These are phyloP conservation scores for Dascyllus trimaculatus DNA, from an alignment of 2,113 vertebrate species.

Conservation along the genomic window DNA sequence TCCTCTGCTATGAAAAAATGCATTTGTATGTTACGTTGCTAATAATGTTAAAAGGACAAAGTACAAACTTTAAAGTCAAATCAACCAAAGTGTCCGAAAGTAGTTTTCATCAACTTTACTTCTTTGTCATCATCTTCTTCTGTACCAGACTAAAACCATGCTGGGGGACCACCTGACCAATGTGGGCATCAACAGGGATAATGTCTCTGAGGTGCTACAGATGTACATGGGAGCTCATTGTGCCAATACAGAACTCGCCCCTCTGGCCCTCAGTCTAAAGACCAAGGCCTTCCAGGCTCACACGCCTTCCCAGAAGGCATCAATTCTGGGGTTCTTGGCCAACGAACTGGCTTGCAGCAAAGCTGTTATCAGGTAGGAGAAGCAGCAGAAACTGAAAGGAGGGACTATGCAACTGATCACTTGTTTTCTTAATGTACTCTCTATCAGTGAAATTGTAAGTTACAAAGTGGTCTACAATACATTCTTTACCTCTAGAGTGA, in stretches of 20 bases:
- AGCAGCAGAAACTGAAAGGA: neutral
- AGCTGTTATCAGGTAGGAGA: conserved; percentile 92
- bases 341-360: conserved; percentile 98
- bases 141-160: conserved; percentile 93
- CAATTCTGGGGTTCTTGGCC: conserved; percentile 93
- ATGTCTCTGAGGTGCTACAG: conserved; percentile 97
- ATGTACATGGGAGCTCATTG: conserved; percentile 97
- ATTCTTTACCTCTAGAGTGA: neutral
- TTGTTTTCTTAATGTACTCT: neutral
- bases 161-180: conserved; percentile 96
- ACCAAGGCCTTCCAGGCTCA: conserved; percentile 99
- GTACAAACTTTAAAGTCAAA: neutral
- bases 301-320: conserved; percentile 94
- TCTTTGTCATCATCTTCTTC: neutral
- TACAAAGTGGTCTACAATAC: neutral
- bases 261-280: conserved; percentile 90
- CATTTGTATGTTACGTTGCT: neutral
- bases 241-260: conserved; percentile 90
- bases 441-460: neutral
- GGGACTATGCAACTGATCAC: neutral
- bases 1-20: neutral
- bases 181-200: conserved; percentile 97
- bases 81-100: neutral
- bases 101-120: neutral
- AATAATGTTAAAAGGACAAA: neutral